These are phyloP conservation scores for Sciurus carolinensis DNA, from an alignment of 2,797 vertebrate genomes.

Conservation along the genomic window DNA sequence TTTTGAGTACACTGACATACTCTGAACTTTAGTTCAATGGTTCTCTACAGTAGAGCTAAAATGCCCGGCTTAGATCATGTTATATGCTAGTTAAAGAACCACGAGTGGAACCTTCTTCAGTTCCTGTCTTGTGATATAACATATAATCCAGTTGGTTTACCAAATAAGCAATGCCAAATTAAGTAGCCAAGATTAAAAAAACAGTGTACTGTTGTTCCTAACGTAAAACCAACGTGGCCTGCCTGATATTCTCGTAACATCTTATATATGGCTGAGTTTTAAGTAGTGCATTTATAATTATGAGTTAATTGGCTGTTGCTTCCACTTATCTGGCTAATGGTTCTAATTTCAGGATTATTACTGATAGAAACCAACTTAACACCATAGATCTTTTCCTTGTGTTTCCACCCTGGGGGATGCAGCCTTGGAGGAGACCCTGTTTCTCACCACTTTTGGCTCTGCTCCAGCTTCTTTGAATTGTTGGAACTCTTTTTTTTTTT, in stretches of 20 bases:
- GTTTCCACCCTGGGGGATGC: background rate
- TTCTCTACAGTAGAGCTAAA: constrained; percentile 27
- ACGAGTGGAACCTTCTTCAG: background rate
- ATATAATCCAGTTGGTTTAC: background rate
- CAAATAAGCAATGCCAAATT: constrained; percentile 55
- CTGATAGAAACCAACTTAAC: background rate
- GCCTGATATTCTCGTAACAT: background rate
- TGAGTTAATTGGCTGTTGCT: constrained; percentile 1
- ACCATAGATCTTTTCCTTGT: background rate
- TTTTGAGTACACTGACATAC: background rate
- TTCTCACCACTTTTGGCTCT: background rate
- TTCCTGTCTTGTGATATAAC: background rate
- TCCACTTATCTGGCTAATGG: background rate
- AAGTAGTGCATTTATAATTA: background rate
- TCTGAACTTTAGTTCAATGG: background rate
- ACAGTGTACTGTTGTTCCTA: background rate
- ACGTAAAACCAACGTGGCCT: background rate
- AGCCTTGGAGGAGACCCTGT: background rate
- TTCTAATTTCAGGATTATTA: constrained; percentile 15
- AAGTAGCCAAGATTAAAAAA: constrained; percentile 45
- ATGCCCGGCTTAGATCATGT: background rate
- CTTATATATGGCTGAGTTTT: background rate
- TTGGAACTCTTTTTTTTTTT: background rate
- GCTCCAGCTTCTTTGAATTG: background rate
- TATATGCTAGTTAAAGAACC: background rate